Base-by-base conservation (phyloP, 2,888 invertebrate genomes). In the Tenthredo mesomela region DNA sequence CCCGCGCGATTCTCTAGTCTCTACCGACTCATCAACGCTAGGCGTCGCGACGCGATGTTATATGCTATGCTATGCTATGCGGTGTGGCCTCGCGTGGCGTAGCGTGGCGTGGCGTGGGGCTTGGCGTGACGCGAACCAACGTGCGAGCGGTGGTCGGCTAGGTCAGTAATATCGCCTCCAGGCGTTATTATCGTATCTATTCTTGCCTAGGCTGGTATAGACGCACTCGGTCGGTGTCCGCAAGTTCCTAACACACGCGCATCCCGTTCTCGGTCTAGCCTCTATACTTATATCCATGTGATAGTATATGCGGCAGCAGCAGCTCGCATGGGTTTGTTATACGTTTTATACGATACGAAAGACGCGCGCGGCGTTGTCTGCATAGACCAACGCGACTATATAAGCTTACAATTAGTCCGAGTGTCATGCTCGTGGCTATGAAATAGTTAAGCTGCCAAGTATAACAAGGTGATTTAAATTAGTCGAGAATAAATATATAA, bases 91-190 rank as follows among this genome's bases (percentile, higher is more conserved):
- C 0, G 9, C 12, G 5, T n/a, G 0, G n/a, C 33, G 15, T 33
- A 2, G 9, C 12, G 5, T n/a, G 0, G n/a, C 33, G 71, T 33
- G n/a, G 71, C 10, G 21, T 10, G 21, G 18, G 7, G 1, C 54
- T 50, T 12, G 75, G 50, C 58, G 71, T 40, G 21, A 18, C 33
- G 18, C 12, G 21, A 40, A 40, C 33, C 15, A 67, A 29, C 33
- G 50, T 7, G n/a, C 12, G 47, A 7, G 15, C 47, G 89, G 92
- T 90, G 89, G 92, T 90, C 89, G 83, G 89, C 88, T 91, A 92
- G 92, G 92, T 92, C 90, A 92, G 91, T 90, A 89, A 90, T 91
- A 90, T 89, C 88, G 88, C 87, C 88, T 85, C 43, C 6, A 50
- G 47, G 29, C 70, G 29, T 12, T 80, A 80, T 65, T 80, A 80